Evolutionary conservation across 2,888 invertebrate species (phyloP).

Genomic region (Lymantria monacha): DNA sequence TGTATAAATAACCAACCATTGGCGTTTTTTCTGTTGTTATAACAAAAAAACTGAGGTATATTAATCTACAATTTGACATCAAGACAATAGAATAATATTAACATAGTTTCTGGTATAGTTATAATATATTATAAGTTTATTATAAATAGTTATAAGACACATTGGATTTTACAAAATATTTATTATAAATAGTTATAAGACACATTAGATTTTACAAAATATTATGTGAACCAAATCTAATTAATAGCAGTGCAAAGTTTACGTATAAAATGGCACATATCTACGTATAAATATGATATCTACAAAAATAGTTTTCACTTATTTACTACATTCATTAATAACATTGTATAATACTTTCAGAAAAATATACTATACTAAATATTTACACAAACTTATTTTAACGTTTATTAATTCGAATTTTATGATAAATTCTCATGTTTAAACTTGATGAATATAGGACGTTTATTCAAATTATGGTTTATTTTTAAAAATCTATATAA

Average conservation of each 20-base stretch:
- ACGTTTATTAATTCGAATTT: not conserved
- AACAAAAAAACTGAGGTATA: too few species aligned
- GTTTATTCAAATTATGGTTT: too few species aligned
- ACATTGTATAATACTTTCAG: conserved; percentile 42
- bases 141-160: too few species aligned
- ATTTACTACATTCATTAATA: conserved; percentile 12
- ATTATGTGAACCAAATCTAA: not conserved
- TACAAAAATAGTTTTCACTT: conserved; percentile 30
- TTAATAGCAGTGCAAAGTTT: not conserved
- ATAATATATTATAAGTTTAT: too few species aligned
- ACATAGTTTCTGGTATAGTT: too few species aligned
- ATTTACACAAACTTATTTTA: conserved; percentile 1
- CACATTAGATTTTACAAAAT: not conserved
- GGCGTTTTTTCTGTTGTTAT: too few species aligned
- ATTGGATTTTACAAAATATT: not conserved
- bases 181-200: not conserved
- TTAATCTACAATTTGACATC: too few species aligned
- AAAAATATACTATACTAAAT: conserved; percentile 34
- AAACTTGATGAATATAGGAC: not conserved
- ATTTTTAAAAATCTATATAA: too few species aligned
- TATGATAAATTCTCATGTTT: too few species aligned
- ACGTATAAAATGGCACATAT: conserved; percentile 30
- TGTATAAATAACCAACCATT: too few species aligned
- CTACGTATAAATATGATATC: conserved; percentile 14
- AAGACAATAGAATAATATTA: too few species aligned